Conservation (phyloP, 2,113 vertebrate species). For the Corvus hawaiiensis region DNA sequence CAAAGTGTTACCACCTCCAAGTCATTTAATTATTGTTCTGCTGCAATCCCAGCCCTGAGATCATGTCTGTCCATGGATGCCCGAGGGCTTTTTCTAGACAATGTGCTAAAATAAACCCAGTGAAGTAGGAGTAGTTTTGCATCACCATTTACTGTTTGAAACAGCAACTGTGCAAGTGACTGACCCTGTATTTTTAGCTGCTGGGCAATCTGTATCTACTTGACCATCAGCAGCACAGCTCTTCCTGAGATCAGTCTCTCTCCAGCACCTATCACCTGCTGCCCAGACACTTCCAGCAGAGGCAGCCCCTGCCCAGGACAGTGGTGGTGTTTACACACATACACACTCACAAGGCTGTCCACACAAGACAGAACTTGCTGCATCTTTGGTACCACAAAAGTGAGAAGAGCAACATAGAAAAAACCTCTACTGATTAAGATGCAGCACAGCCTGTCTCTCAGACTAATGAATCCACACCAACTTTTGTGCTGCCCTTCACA, state of each 20-base stretch:
- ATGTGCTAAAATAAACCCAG: neutral
- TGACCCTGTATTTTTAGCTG: neutral
- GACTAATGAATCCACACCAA: neutral
- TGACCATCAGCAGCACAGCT: neutral
- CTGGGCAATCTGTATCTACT: neutral
- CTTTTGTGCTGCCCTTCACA: neutral
- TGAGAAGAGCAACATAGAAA: neutral
- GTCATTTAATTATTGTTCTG: neutral
- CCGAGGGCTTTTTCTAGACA: neutral
- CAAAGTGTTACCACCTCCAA: neutral
- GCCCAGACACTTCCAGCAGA: neutral
- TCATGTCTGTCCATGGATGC: neutral
- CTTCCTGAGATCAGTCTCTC: neutral
- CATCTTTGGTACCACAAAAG: neutral
- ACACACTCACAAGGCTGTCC: neutral
- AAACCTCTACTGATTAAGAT: neutral
- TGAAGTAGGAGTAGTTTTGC: neutral
- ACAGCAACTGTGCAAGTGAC: neutral
- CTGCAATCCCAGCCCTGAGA: neutral
- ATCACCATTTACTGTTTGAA: neutral
- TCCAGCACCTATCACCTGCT: neutral
- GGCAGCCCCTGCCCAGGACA: neutral
- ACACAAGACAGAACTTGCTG: neutral
- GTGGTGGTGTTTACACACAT: neutral
- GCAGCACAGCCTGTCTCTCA: neutral